phyloP scores from a whole-genome alignment of 2,888 invertebrate species.

The Netelia virgata region DNA sequence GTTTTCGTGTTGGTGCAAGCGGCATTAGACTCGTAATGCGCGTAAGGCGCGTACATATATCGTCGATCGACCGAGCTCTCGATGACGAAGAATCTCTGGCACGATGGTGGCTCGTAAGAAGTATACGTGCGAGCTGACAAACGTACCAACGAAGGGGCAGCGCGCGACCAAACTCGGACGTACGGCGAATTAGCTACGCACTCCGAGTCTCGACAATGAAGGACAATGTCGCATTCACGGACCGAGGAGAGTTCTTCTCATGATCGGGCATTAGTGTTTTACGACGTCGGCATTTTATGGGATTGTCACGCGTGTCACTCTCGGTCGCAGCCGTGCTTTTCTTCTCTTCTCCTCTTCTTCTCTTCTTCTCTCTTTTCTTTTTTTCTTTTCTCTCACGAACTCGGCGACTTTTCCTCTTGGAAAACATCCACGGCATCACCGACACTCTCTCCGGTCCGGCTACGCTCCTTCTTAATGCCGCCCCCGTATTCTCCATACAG shows the following conservation, averaged over 20 bases:
- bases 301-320: slow-evolving; percentile 81
- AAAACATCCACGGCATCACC: background rate
- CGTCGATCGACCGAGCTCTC: too few relatives aligned
- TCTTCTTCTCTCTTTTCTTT: slow-evolving; percentile 44
- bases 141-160: slow-evolving; percentile 16
- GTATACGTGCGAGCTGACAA: slow-evolving; percentile 17
- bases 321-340: slow-evolving; percentile 29
- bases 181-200: slow-evolving; percentile 76
- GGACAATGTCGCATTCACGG: slow-evolving; percentile 72
- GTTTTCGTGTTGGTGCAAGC: too few relatives aligned
- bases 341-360: slow-evolving; percentile 52
- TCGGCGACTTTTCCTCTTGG: slow-evolving; percentile 28
- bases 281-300: slow-evolving; percentile 78
- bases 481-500: background rate
- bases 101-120: too few relatives aligned
- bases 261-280: slow-evolving; percentile 84
- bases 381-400: slow-evolving; percentile 39
- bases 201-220: slow-evolving; percentile 73
- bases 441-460: background rate
- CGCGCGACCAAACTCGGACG: slow-evolving; percentile 64
- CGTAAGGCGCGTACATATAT: too few relatives aligned
- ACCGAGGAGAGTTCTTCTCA: slow-evolving; percentile 76
- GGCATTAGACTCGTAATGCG: too few relatives aligned
- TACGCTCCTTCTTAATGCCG: slow-evolving; percentile 3
- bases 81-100: too few relatives aligned